Base-by-base conservation (phyloP, 2,888 invertebrate species). In the Acanthoscelides obtectus region DNA sequence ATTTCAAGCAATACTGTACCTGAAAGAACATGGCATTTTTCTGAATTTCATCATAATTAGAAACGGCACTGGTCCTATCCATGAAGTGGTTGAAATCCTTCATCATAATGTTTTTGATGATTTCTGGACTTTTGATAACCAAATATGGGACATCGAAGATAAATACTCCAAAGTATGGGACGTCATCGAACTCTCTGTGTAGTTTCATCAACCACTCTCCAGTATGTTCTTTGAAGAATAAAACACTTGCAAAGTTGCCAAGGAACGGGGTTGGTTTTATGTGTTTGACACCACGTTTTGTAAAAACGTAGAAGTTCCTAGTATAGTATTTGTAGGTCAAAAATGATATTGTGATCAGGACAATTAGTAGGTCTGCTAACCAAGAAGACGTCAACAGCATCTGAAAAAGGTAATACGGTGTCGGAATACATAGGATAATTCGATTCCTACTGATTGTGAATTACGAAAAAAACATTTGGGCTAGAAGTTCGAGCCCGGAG, bases 61-160 rank as follows among this genome's bases (percentile, higher is more conserved):
- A 82, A 1, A 84, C 83, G 0, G 83, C 84, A 66, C 86, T 83
- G 64, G 84, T 84, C 71, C 88, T 81, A 74, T 88, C 86, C 0
- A 82, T 82, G 76, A 88, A 88, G 73, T 86, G 81, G 4, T 85
- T 82, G 72, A 88, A 88, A 76, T 87, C 87, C 67, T 85, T 84
- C 0, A 87, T 84, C 72, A 87, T 75, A 64, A 87, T 79, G 17
- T 82, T 80, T 73, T 87, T 87, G 45, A 87, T 84, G 1, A 87
- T 72, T 22, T 87, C 84, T 0, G 87, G 86, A 76, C 85, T 85
- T 20, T 85, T 80, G 0, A 87, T 71, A 0, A 88, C 75, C 0
- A 88, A 72, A 67, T 84, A 84, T 0, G 88, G 88, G 70, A 84
- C 86, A 72, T 86, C 83, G 68, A 87, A 83, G 25, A 86, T 84